Base-by-base conservation (phyloP, 2,113 vertebrate genomes). In the Chionodraco myersi region DNA sequence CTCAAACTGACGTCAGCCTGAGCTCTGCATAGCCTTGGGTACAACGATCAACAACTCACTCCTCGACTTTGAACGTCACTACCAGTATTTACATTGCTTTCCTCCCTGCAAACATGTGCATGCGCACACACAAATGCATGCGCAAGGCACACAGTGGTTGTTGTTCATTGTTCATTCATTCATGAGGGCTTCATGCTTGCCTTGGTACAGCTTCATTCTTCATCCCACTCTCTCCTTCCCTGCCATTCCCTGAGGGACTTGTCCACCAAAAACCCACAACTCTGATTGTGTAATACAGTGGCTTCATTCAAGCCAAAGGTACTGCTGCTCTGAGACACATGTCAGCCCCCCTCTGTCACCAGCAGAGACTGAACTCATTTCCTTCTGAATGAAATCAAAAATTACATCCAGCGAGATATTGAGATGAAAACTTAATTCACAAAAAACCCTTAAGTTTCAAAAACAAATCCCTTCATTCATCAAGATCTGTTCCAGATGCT, bases 111-210 rank as follows among this genome's bases (percentile, higher is more conserved):
- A 75, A 65, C 71, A 67, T 57, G 47, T 51, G 64, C 66, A 41
- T 57, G 47, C 54, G 64, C 66, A 41, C 59, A 12, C 74, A 64
- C 65, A 68, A 52, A 72, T 44, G 60, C 66, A 72, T 44, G 60
- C 66, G 6, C 70, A 68, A 48, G 82, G 80, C 89, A 86, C 92
- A 91, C 86, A 88, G 82, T 83, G 72, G 75, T 79, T 86, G 89
- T 92, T 94, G 93, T 93, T 92, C 91, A 91, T 94, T 94, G 94
- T 94, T 90, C 93, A 95, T 94, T 94, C 93, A 95, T 94, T 94
- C 93, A 95, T 94, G 78, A 88, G 82, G 72, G 86, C 83, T 93
- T 92, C 87, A 86, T 88, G 89, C 88, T 88, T 92, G 90, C 91
- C 82, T 84, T 77, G 88, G 84, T 88, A 85, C 85, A 74, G 86